Conservation (phyloP, 2,113 vertebrate species). For the Tragelaphus imberbis region DNA sequence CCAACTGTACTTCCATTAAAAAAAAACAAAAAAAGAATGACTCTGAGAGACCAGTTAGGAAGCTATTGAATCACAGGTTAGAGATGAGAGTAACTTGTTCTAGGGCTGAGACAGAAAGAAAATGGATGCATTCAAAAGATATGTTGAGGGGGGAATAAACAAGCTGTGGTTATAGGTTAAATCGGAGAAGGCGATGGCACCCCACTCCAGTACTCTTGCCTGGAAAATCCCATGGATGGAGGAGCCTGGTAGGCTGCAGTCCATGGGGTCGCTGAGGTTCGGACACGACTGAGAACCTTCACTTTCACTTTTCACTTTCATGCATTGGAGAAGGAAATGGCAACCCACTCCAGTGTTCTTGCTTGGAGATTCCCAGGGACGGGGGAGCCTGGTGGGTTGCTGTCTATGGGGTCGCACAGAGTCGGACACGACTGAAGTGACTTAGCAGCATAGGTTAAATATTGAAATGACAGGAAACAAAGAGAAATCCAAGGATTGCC, state of each 20-base stretch:
- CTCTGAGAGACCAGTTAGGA: neutral
- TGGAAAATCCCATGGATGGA: no score
- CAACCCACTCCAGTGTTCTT: no score
- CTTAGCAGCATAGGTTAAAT: neutral
- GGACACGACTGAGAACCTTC: no score
- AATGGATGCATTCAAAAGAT: neutral
- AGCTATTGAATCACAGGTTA: neutral
- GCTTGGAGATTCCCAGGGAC: no score
- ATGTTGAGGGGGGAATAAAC: neutral
- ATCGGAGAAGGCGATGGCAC: neutral
- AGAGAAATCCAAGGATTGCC: neutral
- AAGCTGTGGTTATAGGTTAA: neutral
- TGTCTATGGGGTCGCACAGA: no score
- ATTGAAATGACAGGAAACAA: neutral
- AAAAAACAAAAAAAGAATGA: neutral
- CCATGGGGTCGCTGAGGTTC: no score
- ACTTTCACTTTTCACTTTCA: no score
- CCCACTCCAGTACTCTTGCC: no score
- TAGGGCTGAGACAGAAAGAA: neutral
- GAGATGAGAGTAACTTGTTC: neutral
- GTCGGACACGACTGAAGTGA: no score
- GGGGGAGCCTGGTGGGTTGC: no score
- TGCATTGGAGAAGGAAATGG: no score
- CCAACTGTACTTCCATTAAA: neutral
- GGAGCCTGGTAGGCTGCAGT: no score